These are phyloP conservation scores for Calliopum simillimum DNA, from an alignment of 2,888 invertebrate species.

Conservation along the genomic window DNA sequence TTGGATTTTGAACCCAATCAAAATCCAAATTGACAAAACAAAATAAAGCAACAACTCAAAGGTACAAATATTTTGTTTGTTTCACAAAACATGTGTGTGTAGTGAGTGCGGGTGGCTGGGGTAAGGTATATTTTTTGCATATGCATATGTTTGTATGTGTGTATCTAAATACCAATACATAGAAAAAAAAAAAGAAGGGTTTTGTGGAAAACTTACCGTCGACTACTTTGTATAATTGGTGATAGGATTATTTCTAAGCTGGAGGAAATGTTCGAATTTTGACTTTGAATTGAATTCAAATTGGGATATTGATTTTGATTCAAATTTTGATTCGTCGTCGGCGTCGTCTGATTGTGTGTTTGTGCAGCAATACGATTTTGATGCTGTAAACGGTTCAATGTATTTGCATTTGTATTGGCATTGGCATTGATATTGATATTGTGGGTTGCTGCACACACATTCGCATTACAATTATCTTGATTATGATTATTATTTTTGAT, in stretches of 20 bases:
- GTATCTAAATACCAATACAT: constrained; percentile 34
- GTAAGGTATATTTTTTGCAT: neutral
- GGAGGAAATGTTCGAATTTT: constrained; percentile 67
- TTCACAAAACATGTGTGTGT: too few species aligned
- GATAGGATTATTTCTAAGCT: constrained; percentile 69
- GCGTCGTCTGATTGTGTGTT: neutral
- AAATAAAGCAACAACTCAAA: constrained; percentile 2
- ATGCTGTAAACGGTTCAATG: constrained; percentile 12
- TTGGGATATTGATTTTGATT: constrained; percentile 17
- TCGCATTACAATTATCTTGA: constrained; percentile 62
- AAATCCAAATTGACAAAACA: constrained; percentile 21
- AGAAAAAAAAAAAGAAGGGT: too few species aligned
- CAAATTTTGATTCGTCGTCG: neutral
- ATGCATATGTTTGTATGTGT: constrained; percentile 39
- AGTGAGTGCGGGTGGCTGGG: neutral
- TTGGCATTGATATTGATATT: constrained; percentile 43
- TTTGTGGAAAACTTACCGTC: constrained; percentile 65
- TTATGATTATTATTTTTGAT: constrained; percentile 57
- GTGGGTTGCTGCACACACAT: constrained; percentile 28
- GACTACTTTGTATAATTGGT: constrained; percentile 69
- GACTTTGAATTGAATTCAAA: constrained; percentile 24
- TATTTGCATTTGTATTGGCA: constrained; percentile 16
- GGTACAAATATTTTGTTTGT: neutral
- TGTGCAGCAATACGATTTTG: neutral
- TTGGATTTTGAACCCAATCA: neutral